Evolutionary conservation across 2,888 invertebrate species (phyloP), one percentile per base, ranked within the genome.

Genomic region (Epinotia demarniana): DNA sequence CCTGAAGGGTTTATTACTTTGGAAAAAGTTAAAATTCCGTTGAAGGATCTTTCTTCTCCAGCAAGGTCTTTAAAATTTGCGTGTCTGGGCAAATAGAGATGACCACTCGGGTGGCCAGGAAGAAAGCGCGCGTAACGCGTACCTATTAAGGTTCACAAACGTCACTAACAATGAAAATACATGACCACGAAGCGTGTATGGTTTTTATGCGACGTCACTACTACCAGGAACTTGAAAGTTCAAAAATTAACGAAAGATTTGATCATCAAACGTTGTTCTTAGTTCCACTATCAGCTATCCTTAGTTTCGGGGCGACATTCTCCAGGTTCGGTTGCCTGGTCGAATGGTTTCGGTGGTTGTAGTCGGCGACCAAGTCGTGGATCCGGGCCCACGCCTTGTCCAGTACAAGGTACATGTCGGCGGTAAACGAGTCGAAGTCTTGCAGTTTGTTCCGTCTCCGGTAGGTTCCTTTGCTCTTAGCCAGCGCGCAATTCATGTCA

Each of bases 391-490:
- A 81, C 0, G 86, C 88, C 27, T 74, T 78, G 12, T 88, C 82
- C 11, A 93, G 64, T 0, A 82, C 85, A 8, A 78, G 78, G 81
- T 91, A 94, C 97, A 97, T 96, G 16, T 95, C 91, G 0, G 92
- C 86, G 0, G 96, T 96, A 86, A 95, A 97, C 0, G 97, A 97
- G 81, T 97, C 96, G 81, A 97, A 97, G 81, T 95, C 94, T 69
- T 95, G 87, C 23, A 95, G 91, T 74, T 96, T 95, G 82, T 95
- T 96, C 82, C 95, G 95, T 8, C 97, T 91, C 76, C 96, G 91
- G 86, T 97, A 97, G 75, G 97, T 97, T 1, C 97, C 97, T 87
- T 96, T 96, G 80, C 95, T 95, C 81, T 96, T 89, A 13, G 90
- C 85, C 64, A 96, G 81, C 19, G 96, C 95, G 85, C 96, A 96